phyloP scores from a whole-genome alignment of 2,113 vertebrate genomes.

The Callithrix jacchus region DNA sequence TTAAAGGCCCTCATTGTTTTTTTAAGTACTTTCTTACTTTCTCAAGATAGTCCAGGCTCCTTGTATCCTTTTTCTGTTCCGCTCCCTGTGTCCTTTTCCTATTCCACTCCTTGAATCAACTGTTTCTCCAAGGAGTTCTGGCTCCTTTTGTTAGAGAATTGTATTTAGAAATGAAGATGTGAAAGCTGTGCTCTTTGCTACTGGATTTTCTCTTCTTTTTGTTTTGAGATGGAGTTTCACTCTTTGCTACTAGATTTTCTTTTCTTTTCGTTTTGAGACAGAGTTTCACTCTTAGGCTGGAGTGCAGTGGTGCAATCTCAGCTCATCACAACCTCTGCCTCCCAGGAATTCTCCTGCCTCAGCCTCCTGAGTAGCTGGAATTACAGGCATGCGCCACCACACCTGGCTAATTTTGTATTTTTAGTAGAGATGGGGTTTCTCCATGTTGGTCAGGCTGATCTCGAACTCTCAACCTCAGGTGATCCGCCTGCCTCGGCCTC shows the following conservation, averaged over 20 bases:
- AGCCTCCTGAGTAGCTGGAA: background rate
- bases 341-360: background rate
- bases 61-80: background rate
- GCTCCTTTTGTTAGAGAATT: background rate
- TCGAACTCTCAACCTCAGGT: background rate
- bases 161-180: slow-evolving; percentile 11
- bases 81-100: background rate
- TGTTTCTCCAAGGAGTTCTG: background rate
- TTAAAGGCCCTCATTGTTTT: background rate
- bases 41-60: background rate
- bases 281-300: background rate
- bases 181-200: background rate
- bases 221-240: too few species aligned
- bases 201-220: background rate
- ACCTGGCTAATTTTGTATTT: background rate
- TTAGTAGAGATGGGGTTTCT: background rate
- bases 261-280: too few species aligned
- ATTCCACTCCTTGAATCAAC: background rate
- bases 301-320: background rate
- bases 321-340: background rate
- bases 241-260: too few species aligned
- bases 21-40: background rate
- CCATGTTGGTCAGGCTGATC: background rate
- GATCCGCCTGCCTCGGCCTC: background rate
- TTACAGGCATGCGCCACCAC: background rate